Percentiles rank a stretch among this genome's conserved stretches.
These are phyloP conservation scores for Drosophila ambigua DNA, from an alignment of 1,140 invertebrate species.

Conservation along the genomic window DNA sequence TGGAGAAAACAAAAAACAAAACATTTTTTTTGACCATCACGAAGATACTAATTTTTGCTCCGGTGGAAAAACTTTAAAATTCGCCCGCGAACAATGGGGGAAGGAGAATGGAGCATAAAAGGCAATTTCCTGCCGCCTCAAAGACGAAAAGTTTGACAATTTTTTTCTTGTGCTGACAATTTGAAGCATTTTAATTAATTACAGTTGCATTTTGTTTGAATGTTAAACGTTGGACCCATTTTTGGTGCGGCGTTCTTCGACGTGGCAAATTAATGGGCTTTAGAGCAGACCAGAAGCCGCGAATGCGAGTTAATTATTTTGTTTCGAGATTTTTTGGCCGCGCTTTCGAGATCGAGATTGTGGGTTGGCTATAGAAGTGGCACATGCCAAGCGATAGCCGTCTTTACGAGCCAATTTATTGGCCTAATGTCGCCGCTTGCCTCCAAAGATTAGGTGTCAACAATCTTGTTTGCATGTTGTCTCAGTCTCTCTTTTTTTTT, in stretches of 20 bases:
- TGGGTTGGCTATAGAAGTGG: conserved; percentile 32
- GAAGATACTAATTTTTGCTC: conserved; percentile 17
- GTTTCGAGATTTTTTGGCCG: conserved; percentile 41
- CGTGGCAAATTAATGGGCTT: conserved; percentile 41
- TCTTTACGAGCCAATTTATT: conserved; percentile 65
- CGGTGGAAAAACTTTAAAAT: conserved; percentile 33
- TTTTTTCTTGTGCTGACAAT: conserved; percentile 18
- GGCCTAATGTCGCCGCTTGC: conserved; percentile 27
- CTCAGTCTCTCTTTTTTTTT: conserved; percentile 21
- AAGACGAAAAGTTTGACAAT: conserved; percentile 52
- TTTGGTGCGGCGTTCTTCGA: conserved; percentile 34
- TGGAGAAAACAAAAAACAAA: conserved; percentile 11
- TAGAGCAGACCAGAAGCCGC: conserved; percentile 31
- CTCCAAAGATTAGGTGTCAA: conserved; percentile 55
- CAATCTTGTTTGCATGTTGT: conserved; percentile 64
- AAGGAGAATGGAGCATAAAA: conserved; percentile 31
- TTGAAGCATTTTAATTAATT: conserved; percentile 66
- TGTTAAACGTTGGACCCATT: conserved; percentile 28
- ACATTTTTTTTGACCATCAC: conserved; percentile 30
- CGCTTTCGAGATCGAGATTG: conserved; percentile 39
- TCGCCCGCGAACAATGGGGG: conserved; percentile 31
- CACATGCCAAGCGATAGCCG: conserved; percentile 55
- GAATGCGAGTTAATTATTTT: conserved; percentile 57
- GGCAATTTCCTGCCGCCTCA: conserved; percentile 31
- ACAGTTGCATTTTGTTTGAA: conserved; percentile 26